A percentile compares a stretch with the other conserved stretches of the same genome.
These are phyloP conservation scores for Drusus annulatus DNA, from an alignment of 1,140 invertebrate species.

Conservation along the genomic window DNA sequence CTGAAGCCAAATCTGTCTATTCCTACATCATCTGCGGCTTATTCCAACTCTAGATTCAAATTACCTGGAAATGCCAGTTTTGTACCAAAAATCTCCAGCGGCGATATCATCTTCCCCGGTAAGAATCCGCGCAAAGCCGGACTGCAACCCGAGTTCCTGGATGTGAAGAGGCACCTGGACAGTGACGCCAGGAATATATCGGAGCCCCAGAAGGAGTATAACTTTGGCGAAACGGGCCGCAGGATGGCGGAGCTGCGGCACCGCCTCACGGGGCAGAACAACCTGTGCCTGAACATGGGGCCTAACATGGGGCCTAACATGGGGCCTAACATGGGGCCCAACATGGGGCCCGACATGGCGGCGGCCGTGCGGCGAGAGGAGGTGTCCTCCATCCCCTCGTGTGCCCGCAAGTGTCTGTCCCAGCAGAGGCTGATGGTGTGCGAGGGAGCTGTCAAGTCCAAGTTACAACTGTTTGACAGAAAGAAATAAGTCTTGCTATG, in stretches of 20 bases:
- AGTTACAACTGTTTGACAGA: conserved; percentile 88
- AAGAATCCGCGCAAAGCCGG: conserved; percentile 43
- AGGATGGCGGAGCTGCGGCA: conserved; percentile 63
- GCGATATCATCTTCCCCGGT: conserved; percentile 42
- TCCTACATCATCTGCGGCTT: conserved; percentile 7
- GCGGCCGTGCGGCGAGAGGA: conserved; percentile 30
- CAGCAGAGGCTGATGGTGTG: conserved; percentile 79
- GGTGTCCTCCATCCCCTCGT: conserved; percentile 42
- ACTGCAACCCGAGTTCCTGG: conserved; percentile 50
- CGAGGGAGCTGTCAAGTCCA: conserved; percentile 87
- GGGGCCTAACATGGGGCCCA: too few relatives aligned
- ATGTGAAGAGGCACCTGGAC: conserved; percentile 57
- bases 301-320: conserved; percentile 33
- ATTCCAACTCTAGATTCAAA: conserved; percentile 42
- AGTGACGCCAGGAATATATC: conserved; percentile 55
- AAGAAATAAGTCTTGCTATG: conserved; percentile 67
- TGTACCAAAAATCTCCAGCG: conserved; percentile 44
- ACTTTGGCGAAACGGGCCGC: conserved; percentile 52
- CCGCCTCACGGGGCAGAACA: conserved; percentile 62
- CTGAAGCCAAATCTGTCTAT: conserved; percentile 47
- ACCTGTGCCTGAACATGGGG: conserved; percentile 50
- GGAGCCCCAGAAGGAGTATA: conserved; percentile 59
- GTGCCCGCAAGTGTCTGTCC: conserved; percentile 62
- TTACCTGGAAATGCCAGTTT: conserved; percentile 21
- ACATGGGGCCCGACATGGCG: too few relatives aligned